Evolutionary conservation across 2,797 vertebrate genomes (phyloP).

Genomic region (Lagodon rhomboides): DNA sequence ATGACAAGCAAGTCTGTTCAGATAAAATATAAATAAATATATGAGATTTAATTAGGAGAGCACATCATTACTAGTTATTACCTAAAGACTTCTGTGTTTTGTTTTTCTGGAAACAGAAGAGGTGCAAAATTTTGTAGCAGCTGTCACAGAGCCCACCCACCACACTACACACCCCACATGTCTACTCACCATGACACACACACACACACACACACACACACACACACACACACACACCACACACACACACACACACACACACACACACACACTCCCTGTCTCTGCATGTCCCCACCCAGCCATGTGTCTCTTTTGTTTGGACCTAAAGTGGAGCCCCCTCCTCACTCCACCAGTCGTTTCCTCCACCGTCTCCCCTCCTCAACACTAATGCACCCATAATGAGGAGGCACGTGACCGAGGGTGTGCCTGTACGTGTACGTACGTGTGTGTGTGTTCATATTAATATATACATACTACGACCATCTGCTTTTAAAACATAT

Average conservation of each 20-base stretch:
- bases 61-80: constrained; percentile 3
- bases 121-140: constrained; percentile 69
- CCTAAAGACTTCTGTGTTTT: constrained; percentile 24
- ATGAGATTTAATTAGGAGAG: neutral
- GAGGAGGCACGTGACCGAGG: constrained; percentile 31
- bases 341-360: constrained; percentile 36
- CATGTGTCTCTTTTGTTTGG: constrained; percentile 84
- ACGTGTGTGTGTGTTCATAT: neutral
- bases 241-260: constrained; percentile 29
- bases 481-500: neutral
- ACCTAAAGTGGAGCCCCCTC: constrained; percentile 58
- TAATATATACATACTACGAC: neutral
- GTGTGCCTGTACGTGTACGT: constrained; percentile 30
- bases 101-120: constrained; percentile 50
- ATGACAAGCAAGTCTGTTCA: neutral
- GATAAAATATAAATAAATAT: neutral
- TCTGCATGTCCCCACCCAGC: constrained; percentile 64
- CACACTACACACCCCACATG: constrained; percentile 66
- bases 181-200: constrained; percentile 29
- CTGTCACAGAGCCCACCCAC: constrained; percentile 68
- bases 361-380: constrained; percentile 25
- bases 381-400: constrained; percentile 61
- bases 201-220: constrained; percentile 44
- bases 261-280: constrained; percentile 46
- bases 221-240: constrained; percentile 49